Evolutionary conservation across 2,888 invertebrate species (phyloP).

Genomic region (Spicauda simplicius): DNA sequence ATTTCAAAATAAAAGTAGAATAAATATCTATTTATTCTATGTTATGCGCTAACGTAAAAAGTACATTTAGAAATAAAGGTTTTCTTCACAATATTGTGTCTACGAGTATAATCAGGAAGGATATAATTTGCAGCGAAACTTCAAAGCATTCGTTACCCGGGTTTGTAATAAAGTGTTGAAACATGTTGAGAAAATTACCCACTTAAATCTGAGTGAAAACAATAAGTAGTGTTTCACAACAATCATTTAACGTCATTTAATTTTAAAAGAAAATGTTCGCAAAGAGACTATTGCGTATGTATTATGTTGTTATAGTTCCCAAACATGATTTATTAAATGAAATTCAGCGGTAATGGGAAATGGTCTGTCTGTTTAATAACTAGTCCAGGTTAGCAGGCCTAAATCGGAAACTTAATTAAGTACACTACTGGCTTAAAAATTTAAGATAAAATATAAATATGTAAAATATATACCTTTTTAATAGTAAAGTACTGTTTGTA

Average conservation of each 20-base stretch:
- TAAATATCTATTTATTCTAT: not conserved
- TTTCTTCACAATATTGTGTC: not conserved
- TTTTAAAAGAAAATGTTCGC: not conserved
- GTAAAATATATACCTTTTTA: too few relatives aligned
- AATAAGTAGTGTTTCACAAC: not conserved
- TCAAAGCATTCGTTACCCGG: not conserved
- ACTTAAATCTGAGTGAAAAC: conserved; percentile 1
- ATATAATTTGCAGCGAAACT: not conserved
- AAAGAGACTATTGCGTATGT: too few relatives aligned
- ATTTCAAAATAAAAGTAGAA: too few relatives aligned
- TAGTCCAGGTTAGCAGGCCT: too few relatives aligned
- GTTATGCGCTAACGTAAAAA: not conserved
- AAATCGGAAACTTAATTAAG: too few relatives aligned
- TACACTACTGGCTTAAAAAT: too few relatives aligned
- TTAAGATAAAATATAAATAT: too few relatives aligned
- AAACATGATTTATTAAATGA: too few relatives aligned
- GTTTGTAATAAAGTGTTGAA: not conserved
- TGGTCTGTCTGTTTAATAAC: too few relatives aligned
- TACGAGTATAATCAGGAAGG: not conserved
- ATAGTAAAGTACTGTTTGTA: too few relatives aligned
- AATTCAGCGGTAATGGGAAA: too few relatives aligned
- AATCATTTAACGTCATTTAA: not conserved
- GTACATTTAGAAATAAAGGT: not conserved
- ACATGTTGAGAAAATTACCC: not conserved
- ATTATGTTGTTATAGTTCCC: too few relatives aligned